Evolutionary conservation across 1,140 invertebrate genomes (phyloP), one percentile per base, ranked within the genome.

Genomic region (Himalopsyche phryganea): DNA sequence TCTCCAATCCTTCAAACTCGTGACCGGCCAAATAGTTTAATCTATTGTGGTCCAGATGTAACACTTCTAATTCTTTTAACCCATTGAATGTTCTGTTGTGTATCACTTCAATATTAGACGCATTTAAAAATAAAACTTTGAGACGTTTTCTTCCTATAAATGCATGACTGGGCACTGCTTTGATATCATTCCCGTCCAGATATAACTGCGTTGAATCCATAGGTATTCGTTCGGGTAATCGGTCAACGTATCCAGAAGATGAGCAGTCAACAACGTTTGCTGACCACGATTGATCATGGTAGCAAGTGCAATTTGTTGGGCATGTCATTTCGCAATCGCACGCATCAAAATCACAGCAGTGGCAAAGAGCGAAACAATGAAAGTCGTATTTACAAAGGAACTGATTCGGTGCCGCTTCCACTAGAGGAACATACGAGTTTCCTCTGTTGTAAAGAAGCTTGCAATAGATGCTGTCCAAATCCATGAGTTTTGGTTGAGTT

Each of bases 241-340:
- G 76, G 58, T 83, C 81, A 1, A 83, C 79, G 72, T 93, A 90
- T 46, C 85, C 85, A 20, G 86, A 82, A 41, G 77, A 81, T 6
- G 89, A 89, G 68, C 93, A 96, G 71, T 94, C 92, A 2, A 96
- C 92, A 23, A 95, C 88, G 72, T 96, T 96, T 7, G 91, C 90
- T 23, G 88, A 88, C 91, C 92, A 95, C 11, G 89, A 90, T 68
- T 92, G 89, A 72, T 95, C 92, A 68, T 95, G 90, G 75, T 92
- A 95, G 74, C 93, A 96, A 23, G 89, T 89, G 71, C 93, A 96
- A 67, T 93, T 90, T 44, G 83, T 84, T 15, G 93, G 93, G 68
- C 93, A 96, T 15, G 89, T 94, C 92, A 96, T 94, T 80, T 95
- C 91, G 77, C 92, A 96, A 70, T 96, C 88, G 72, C 93, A 96